phyloP scores from a whole-genome alignment of 2,888 invertebrate genomes.

The Priocnemis perturbator region DNA sequence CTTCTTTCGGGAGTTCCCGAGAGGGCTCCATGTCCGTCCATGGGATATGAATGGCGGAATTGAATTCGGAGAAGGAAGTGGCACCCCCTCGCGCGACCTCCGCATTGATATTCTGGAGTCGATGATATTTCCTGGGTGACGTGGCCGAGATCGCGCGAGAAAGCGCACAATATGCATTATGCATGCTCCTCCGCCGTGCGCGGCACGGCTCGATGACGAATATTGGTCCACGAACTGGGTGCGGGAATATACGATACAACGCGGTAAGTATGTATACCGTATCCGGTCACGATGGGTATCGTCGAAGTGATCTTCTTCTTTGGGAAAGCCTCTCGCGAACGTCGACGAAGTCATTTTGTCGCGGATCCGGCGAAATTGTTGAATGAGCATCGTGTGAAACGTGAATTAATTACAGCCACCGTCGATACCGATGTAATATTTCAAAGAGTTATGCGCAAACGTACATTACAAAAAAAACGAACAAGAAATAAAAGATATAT shows the following conservation, averaged over 20 bases:
- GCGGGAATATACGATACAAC: neutral
- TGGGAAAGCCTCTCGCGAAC: no score
- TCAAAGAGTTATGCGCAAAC: no score
- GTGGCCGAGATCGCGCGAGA: constrained; percentile 40
- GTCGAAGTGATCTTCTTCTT: no score
- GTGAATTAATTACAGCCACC: no score
- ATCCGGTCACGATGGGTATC: no score
- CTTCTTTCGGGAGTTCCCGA: neutral
- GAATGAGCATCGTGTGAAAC: no score
- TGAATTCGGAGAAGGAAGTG: constrained; percentile 28
- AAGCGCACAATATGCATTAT: constrained; percentile 53
- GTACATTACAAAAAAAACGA: no score
- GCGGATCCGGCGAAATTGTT: no score
- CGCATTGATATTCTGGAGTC: constrained; percentile 45
- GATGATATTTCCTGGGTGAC: constrained; percentile 45
- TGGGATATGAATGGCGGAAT: constrained; percentile 18
- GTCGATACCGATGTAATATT: no score
- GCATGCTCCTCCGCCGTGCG: constrained; percentile 33
- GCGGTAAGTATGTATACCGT: no score
- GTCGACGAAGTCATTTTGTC: no score
- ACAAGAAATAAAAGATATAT: no score
- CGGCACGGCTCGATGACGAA: constrained; percentile 8
- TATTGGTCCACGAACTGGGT: constrained; percentile 2
- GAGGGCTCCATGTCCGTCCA: neutral
- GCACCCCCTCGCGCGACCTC: constrained; percentile 18